These are phyloP conservation scores for Orycteropus afer DNA, from an alignment of 2,113 vertebrate species.

Conservation along the genomic window DNA sequence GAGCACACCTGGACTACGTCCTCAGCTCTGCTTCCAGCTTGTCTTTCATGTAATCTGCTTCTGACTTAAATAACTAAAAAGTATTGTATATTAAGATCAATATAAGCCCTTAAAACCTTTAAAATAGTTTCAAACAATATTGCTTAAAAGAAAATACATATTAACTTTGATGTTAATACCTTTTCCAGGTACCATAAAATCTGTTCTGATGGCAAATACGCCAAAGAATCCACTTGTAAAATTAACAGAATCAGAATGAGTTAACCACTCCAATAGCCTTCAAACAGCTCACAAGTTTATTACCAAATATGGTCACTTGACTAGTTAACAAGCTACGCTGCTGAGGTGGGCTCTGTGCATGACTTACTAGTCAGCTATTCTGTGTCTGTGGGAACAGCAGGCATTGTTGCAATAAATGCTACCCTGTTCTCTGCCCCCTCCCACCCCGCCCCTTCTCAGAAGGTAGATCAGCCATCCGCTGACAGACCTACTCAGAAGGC, in stretches of 20 bases:
- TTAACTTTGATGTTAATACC: background rate
- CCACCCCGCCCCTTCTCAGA: background rate
- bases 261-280: constrained; percentile 13
- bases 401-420: background rate
- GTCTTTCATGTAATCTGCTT: background rate
- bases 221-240: background rate
- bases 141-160: background rate
- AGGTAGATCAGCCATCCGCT: background rate
- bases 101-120: background rate
- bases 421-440: background rate
- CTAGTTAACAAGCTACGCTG: background rate
- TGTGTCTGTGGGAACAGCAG: background rate
- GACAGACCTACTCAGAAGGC: background rate
- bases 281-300: background rate
- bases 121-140: too few relatives aligned
- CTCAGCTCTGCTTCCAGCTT: background rate
- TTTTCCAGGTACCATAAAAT: background rate
- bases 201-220: background rate
- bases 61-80: background rate
- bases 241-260: background rate
- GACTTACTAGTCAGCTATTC: background rate
- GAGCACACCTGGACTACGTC: background rate
- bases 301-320: constrained; percentile 46
- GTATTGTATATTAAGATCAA: background rate
- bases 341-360: background rate